Percentiles rank a stretch among this genome's conserved stretches.
phyloP scores from a whole-genome alignment of 2,888 invertebrate species.

The Papilio elwesi region DNA sequence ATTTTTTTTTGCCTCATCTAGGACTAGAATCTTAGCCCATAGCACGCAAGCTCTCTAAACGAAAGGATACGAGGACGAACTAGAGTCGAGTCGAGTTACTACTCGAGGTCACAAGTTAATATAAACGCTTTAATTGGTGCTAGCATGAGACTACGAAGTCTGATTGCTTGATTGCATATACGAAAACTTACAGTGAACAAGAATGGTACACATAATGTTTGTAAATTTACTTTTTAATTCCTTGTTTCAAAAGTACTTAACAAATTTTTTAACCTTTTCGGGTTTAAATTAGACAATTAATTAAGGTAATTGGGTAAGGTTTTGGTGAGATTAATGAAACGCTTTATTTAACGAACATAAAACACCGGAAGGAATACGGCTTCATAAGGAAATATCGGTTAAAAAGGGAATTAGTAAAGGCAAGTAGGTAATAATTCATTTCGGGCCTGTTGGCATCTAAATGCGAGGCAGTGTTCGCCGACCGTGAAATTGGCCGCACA shows the following conservation, averaged over 20 bases:
- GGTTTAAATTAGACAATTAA: conserved; percentile 43
- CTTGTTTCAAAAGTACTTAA: conserved; percentile 17
- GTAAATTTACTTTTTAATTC: not conserved
- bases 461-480: conserved; percentile 57
- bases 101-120: not conserved
- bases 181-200: not conserved
- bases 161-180: not conserved
- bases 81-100: too few relatives aligned
- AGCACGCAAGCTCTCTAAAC: too few relatives aligned
- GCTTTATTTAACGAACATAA: conserved; percentile 9
- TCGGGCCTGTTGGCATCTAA: conserved; percentile 62
- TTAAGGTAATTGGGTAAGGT: conserved; percentile 37
- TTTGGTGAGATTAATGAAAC: conserved; percentile 13
- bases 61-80: too few relatives aligned
- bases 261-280: conserved; percentile 14
- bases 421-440: conserved; percentile 69
- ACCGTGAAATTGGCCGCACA: conserved; percentile 77
- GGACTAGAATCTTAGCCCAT: too few relatives aligned
- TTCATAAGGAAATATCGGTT: conserved; percentile 33
- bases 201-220: not conserved
- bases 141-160: not conserved
- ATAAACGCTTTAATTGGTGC: not conserved
- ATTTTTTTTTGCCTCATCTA: too few relatives aligned
- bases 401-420: conserved; percentile 52
- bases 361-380: conserved; percentile 12